Evolutionary conservation across 2,888 invertebrate species (phyloP), one percentile per base, ranked within the genome.

Genomic region (Dione juno): DNA sequence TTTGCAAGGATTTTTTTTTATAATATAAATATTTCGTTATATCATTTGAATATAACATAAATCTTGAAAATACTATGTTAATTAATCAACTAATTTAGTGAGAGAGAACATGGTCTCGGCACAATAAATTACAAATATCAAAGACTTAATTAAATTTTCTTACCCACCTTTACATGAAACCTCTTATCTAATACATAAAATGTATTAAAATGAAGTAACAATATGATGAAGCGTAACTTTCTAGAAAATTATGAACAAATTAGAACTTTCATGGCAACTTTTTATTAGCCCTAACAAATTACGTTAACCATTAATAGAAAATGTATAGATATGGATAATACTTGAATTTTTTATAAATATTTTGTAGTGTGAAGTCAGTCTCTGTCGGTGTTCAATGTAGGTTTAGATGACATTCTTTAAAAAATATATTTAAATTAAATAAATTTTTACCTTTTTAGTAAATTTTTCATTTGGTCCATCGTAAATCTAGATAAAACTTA

Each of bases 71-170:
- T n/a, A 53, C 14, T 35, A 53, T 35, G 37, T 54, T 37, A n/a
- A 37, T 37, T 37, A 57, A 16, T 10, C 10, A 45, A 43, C 43
- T 28, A n/a, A 61, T 45, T 45, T 43, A 45, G 28, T 61, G 28
- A 28, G 28, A 13, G 59, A 43, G 37, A 61, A 61, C 11, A n/a
- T 45, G 59, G 6, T 43, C 28, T 43, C 7, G n/a, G 43, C 13
- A 64, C 35, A 50, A 50, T 63, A 63, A 63, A 63, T 63, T 63
- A 59, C 59, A 43, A 61, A 43, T 61, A 43, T 61, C 41, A 64
- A 50, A 64, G 37, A 16, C 63, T 64, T 64, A 64, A 64, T 40
- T 64, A 64, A 64, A 64, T 40, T 50, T 64, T 64, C 64, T 50
- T 50, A 64, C 64, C n/a, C 64, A 13, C 48, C 35, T 13, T 19